Evolutionary conservation across 2,797 vertebrate genomes (phyloP), one percentile per base, ranked within the genome.

Genomic region (Diplodus puntazzo): DNA sequence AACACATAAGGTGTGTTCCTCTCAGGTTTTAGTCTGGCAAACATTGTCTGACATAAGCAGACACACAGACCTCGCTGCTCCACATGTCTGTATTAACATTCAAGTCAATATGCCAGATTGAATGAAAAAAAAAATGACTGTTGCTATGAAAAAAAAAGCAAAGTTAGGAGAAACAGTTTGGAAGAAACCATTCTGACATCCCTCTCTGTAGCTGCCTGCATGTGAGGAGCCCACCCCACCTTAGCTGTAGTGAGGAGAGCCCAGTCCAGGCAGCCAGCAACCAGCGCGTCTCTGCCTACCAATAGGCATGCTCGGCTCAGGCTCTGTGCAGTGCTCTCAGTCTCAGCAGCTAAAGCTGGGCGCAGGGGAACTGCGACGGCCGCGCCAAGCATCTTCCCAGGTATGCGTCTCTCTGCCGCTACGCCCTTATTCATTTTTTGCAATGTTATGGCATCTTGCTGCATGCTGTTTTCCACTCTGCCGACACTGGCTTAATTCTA

Each of bases 341-440:
- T 91, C 89, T 92, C 93, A 89, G 93, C 92, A 89, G 87, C 88
- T 76, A 83, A 85, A 90, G 94, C 94, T 91, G 94, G 89, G 94
- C 93, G 92, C 92, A 91, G 90, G 93, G 93, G 91, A 92, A 95
- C 93, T 88, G 94, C 94, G 92, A 90, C 94, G 91, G 93, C 94
- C 91, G 93, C 93, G 91, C 92, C 91, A 88, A 94, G 91, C 94
- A 90, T 94, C 94, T 91, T 91, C 87, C 89, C 94, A 95, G 95
- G 95, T 95, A 95, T 80, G 94, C 84, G 80, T 75, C 80, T 85
- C 82, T 82, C 79, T 62, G 73, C 13, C 64, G 66, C 77, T 86
- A 85, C 89, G 89, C 86, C 90, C 91, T 84, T 78, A 58, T 85
- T 49, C 57, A 0, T n/a, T 11, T 59, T 67, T 54, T 73, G 76